Conservation (phyloP, 2,888 invertebrate genomes). For the Acronicta leporina region DNA sequence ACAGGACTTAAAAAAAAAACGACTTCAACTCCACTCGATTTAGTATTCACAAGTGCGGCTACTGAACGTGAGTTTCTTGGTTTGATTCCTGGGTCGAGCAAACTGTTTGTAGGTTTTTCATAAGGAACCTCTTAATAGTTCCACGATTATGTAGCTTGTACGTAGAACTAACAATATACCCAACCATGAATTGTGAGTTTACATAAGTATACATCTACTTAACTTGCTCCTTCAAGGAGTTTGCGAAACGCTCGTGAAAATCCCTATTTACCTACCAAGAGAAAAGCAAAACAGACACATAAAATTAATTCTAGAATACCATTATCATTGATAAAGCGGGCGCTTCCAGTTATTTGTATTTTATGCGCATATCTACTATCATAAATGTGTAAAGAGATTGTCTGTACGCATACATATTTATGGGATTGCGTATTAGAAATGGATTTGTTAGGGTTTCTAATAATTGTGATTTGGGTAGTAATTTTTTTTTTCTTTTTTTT, state of each 20-base stretch:
- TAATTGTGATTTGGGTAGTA: constrained; percentile 25
- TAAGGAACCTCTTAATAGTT: too few relatives aligned
- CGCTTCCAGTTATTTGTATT: constrained; percentile 52
- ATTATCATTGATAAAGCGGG: constrained; percentile 53
- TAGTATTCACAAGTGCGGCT: too few relatives aligned
- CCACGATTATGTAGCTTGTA: too few relatives aligned
- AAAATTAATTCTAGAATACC: constrained; percentile 52
- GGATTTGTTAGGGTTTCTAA: constrained; percentile 21
- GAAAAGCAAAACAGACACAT: constrained; percentile 47
- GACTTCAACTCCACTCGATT: too few relatives aligned
- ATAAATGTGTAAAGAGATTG: constrained; percentile 52
- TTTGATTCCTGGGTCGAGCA: too few relatives aligned
- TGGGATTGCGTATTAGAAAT: constrained; percentile 39
- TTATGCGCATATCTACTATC: constrained; percentile 54
- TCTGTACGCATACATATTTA: constrained; percentile 41
- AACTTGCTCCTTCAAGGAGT: constrained; percentile 17
- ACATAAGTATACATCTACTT: too few relatives aligned
- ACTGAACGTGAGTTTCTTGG: too few relatives aligned
- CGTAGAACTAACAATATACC: too few relatives aligned
- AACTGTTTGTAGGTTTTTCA: too few relatives aligned
- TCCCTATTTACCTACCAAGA: constrained; percentile 28
- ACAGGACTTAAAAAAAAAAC: too few relatives aligned
- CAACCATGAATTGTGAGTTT: too few relatives aligned
- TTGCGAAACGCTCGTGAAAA: constrained; percentile 26
- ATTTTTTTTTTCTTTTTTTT: background rate